Evolutionary conservation across 2,113 vertebrate species (phyloP), one percentile per base, ranked within the genome.

Genomic region (Oncorhynchus masou): DNA sequence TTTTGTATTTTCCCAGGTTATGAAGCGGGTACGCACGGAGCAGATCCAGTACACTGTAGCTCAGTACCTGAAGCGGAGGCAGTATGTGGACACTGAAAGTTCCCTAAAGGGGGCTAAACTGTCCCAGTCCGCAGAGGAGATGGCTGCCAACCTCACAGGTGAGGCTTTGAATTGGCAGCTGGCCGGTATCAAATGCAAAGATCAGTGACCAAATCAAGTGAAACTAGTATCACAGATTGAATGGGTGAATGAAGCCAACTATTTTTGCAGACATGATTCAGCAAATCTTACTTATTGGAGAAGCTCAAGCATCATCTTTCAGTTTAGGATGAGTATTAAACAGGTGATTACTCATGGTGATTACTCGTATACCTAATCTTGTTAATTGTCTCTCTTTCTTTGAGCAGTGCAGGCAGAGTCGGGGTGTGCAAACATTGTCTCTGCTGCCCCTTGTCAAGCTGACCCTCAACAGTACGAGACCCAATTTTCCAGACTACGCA

Each of bases 21-120:
- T 99, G 98, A 99, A 99, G 96, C 95, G 98, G 70, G 95, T 96
- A 89, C 96, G 98, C 84, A 93, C 96, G 77, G 98, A 99, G 87
- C 97, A 99, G 93, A 97, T 99, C 91, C 98, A 99, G 94, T 92
- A 96, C 81, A 94, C 95, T 3, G 97, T 97, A 91, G 92, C 95
- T 91, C 97, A 96, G 94, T 99, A 98, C 94, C 95, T 99, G 92
- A 99, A 97, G 87, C 94, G 96, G 89, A 94, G 98, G 66, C 97
- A 99, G 88, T 99, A 98, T 74, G 94, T 95, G 85, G 98, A 99
- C 87, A 92, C 95, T 0, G 98, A 99, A 13, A 93, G 94, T 59
- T 94, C 96, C 75, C 79, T 97, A 76, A 99, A 99, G 80, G 96
- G 96, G 59, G 91, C 95, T 85, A 95, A 96, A 76, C 94, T 99